Percentiles rank a stretch among this genome's conserved stretches.
Conservation (phyloP, 1,140 invertebrate species). For the Ceratoteleas bidentatus region DNA sequence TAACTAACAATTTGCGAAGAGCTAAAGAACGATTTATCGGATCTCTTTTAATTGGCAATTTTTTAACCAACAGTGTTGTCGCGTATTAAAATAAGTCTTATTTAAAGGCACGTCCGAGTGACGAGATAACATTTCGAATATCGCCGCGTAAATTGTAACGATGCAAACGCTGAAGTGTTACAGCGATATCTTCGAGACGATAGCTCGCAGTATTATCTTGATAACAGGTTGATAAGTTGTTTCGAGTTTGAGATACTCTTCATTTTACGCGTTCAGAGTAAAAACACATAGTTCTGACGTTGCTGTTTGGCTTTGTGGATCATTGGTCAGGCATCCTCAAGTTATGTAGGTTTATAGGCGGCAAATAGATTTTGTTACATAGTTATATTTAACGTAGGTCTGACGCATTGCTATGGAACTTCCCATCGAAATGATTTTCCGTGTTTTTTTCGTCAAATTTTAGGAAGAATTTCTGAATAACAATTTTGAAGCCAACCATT, state of each 20-base stretch:
- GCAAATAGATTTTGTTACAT: conserved; percentile 1
- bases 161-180: conserved; percentile 8
- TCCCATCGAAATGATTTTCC: too few relatives aligned
- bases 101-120: too few relatives aligned
- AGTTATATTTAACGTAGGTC: background rate
- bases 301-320: background rate
- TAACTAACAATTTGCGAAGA: too few relatives aligned
- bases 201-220: conserved; percentile 44
- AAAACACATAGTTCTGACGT: conserved; percentile 5
- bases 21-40: too few relatives aligned
- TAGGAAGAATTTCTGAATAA: too few relatives aligned
- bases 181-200: conserved; percentile 17
- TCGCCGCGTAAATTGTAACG: too few relatives aligned
- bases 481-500: too few relatives aligned
- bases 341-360: conserved; percentile 11
- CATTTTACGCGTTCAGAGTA: conserved; percentile 12
- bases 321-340: background rate
- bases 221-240: conserved; percentile 37
- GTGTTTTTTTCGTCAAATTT: too few relatives aligned
- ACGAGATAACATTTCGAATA: too few relatives aligned
- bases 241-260: conserved; percentile 27
- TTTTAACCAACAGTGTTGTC: too few relatives aligned
- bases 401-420: background rate
- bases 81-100: too few relatives aligned
- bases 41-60: too few relatives aligned